Percentiles rank a stretch among this genome's conserved stretches.
Conservation (phyloP, 2,888 invertebrate species). For the Lasioglossum leucozonium region DNA sequence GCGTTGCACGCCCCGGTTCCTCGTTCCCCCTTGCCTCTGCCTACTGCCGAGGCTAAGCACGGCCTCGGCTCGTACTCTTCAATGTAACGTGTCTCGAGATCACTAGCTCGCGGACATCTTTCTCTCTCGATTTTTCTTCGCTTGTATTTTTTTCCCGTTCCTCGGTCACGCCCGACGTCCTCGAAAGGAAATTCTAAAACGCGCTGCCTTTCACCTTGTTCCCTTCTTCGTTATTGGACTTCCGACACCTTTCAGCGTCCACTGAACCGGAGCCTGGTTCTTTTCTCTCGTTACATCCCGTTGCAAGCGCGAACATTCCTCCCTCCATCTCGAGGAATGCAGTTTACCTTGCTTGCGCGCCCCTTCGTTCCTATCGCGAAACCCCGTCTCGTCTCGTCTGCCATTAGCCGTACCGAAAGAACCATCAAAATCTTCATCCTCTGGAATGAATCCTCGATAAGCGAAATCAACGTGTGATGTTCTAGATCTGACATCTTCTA, state of each 20-base stretch:
- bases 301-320: slow-evolving; percentile 4
- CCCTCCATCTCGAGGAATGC: background rate
- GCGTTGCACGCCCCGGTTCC: background rate
- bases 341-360: background rate
- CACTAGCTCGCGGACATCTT: background rate
- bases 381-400: background rate
- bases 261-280: background rate
- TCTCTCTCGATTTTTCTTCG: background rate
- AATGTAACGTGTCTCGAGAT: slow-evolving; percentile 1
- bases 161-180: background rate
- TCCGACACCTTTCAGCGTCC: background rate
- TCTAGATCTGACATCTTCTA: too few species aligned
- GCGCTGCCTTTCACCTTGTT: background rate
- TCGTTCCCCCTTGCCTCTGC: background rate
- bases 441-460: too few species aligned
- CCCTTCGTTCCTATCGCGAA: background rate
- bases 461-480: too few species aligned
- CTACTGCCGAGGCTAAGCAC: background rate
- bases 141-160: background rate
- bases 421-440: slow-evolving; percentile 1
- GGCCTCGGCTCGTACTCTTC: slow-evolving; percentile 11
- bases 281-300: background rate
- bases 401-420: background rate
- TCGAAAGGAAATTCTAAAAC: slow-evolving; percentile 12
- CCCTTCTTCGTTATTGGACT: slow-evolving; percentile 15